Conservation (phyloP, 1,140 invertebrate genomes). For the Procambarus clarkii region DNA sequence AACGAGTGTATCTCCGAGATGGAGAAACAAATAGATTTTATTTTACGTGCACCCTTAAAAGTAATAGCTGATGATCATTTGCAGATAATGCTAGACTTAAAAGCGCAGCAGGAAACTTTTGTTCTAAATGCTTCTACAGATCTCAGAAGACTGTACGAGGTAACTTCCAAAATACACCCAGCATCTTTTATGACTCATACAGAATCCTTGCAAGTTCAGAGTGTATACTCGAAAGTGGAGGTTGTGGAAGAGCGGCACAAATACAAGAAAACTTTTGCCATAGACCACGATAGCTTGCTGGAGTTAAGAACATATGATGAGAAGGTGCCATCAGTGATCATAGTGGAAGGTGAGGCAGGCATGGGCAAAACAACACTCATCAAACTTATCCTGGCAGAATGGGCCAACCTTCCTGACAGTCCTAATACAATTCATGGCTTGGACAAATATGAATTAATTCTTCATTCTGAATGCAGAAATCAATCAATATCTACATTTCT, state of each 20-base stretch:
- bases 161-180: neutral
- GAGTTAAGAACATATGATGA: neutral
- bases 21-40: neutral
- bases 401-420: neutral
- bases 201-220: neutral
- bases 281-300: neutral
- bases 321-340: neutral
- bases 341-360: neutral
- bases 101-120: neutral
- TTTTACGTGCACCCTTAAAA: neutral
- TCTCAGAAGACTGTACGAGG: neutral
- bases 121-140: neutral
- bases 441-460: neutral
- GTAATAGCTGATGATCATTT: neutral
- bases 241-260: neutral
- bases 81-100: neutral
- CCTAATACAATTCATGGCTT: neutral
- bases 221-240: neutral
- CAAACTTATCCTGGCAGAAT: neutral
- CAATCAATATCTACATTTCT: neutral
- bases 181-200: neutral
- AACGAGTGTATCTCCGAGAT: neutral
- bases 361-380: neutral
- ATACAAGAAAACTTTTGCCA: neutral
- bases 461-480: slow-evolving; percentile 7